Conservation (phyloP, 2,113 vertebrate species). For the Phalacrocorax carbo region DNA sequence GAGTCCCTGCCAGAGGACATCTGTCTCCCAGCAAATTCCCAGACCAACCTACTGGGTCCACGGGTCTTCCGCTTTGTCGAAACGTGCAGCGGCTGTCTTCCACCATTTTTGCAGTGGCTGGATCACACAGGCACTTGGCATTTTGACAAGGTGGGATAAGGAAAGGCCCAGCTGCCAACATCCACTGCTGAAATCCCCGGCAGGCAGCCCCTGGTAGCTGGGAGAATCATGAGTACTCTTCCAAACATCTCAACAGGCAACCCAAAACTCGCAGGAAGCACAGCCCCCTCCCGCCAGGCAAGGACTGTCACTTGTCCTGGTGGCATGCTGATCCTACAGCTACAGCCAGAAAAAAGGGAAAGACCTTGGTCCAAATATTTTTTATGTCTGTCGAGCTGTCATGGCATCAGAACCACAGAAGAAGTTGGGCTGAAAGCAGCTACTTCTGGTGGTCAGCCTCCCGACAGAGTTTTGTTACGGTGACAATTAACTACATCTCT, state of each 20-base stretch:
- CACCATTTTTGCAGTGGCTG: background rate
- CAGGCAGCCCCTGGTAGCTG: background rate
- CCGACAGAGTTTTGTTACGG: background rate
- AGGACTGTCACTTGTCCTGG: background rate
- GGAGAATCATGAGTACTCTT: background rate
- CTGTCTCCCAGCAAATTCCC: background rate
- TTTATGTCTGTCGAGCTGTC: background rate
- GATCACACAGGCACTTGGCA: background rate
- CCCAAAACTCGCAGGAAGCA: background rate
- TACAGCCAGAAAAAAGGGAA: background rate
- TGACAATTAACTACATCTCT: background rate
- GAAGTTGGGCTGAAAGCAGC: background rate
- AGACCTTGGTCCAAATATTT: background rate
- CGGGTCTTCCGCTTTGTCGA: background rate
- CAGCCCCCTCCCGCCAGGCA: background rate
- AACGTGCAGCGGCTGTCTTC: fast-evolving
- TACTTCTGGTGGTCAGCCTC: background rate
- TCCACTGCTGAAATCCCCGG: background rate
- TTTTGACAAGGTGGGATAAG: background rate
- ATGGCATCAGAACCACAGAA: background rate
- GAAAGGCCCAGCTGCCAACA: background rate
- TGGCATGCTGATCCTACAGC: background rate
- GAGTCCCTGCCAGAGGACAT: background rate
- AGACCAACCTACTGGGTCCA: background rate
- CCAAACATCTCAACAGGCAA: background rate